Conservation (phyloP, 2,888 invertebrate species). For the Amitus sp. region DNA sequence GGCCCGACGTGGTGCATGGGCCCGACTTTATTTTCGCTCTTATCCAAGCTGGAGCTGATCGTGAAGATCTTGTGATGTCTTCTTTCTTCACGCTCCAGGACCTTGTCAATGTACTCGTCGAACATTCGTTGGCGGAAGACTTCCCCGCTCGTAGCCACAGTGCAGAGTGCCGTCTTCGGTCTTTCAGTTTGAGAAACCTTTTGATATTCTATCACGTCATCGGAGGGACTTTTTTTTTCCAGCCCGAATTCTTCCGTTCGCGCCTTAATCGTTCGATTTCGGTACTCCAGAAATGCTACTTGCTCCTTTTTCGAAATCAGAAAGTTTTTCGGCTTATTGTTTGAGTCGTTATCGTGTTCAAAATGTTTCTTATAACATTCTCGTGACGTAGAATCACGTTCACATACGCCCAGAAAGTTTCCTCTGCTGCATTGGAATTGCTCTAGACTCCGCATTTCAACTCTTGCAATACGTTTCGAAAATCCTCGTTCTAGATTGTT, state of each 20-base stretch:
- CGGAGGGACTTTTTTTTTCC: too few relatives aligned
- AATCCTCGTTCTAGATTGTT: conserved; percentile 46
- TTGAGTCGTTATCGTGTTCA: too few relatives aligned
- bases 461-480: too few relatives aligned
- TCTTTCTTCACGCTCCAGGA: conserved; percentile 81
- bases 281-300: conserved; percentile 55
- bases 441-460: conserved; percentile 49
- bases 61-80: conserved; percentile 84
- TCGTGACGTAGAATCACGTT: conserved; percentile 47
- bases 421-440: too few relatives aligned
- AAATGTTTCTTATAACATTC: conserved; percentile 53
- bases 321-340: too few relatives aligned
- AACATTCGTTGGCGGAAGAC: conserved; percentile 84
- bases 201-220: too few relatives aligned
- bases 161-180: conserved; percentile 16
- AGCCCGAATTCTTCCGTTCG: conserved; percentile 56
- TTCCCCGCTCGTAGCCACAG: conserved; percentile 71
- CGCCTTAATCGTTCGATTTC: too few relatives aligned
- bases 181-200: conserved; percentile 26
- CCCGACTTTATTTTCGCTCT: too few relatives aligned
- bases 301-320: too few relatives aligned
- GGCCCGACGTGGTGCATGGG: too few relatives aligned
- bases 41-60: too few relatives aligned
- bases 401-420: conserved; percentile 45
- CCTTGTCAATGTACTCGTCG: conserved; percentile 82